These are phyloP conservation scores for Erebia palarica DNA, from an alignment of 2,888 invertebrate species.

Conservation along the genomic window DNA sequence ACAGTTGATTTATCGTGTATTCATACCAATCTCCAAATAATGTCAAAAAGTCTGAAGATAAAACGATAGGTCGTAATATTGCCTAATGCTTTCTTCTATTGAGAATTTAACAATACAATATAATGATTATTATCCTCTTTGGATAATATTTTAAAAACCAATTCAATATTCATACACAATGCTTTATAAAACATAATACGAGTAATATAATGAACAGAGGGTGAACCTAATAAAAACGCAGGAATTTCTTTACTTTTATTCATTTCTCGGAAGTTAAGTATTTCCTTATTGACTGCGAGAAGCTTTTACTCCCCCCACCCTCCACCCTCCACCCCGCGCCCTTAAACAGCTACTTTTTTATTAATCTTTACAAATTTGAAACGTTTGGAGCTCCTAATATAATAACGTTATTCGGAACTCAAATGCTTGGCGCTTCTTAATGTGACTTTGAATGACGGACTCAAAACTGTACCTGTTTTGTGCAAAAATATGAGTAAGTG, in stretches of 20 bases:
- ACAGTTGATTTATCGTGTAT: no score
- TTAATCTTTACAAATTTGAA: background rate
- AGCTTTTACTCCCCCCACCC: background rate
- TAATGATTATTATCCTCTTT: no score
- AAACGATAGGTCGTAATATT: no score
- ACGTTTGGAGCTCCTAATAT: background rate
- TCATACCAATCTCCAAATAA: no score
- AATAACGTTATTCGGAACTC: background rate
- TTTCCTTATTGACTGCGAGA: constrained; percentile 7
- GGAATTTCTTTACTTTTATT: background rate
- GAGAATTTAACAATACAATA: no score
- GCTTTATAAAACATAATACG: background rate
- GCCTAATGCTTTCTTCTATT: no score
- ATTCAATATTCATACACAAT: background rate
- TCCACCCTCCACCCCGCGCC: background rate
- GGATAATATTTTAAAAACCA: background rate
- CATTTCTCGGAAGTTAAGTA: background rate
- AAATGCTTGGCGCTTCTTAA: background rate
- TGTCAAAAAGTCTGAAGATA: no score
- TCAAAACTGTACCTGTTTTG: background rate
- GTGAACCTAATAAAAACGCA: background rate
- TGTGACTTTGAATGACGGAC: background rate
- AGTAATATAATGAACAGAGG: background rate
- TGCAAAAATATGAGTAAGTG: background rate
- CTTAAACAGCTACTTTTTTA: background rate